Conservation (phyloP, 2,797 vertebrate species). For the Neosilurus hyrtlii region DNA sequence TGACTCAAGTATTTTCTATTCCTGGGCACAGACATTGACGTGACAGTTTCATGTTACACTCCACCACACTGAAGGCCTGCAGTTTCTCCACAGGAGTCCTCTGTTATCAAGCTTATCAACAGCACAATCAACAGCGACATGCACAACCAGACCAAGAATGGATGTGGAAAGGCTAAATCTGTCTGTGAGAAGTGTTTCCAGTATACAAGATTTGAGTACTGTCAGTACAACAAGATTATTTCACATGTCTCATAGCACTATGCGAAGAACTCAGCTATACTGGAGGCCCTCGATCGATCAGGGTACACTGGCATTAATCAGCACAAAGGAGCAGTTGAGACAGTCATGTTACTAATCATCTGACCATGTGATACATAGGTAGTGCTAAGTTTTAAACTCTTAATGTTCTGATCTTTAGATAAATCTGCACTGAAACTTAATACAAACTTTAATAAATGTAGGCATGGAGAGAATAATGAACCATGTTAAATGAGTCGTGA, state of each 20-base stretch:
- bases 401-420: not conserved
- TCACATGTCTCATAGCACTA: not conserved
- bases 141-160: not conserved
- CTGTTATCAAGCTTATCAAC: not conserved
- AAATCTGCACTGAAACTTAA: not conserved
- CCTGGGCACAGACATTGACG: not conserved
- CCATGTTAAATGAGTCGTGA: not conserved
- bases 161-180: not conserved
- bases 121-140: not conserved
- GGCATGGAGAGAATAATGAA: not conserved
- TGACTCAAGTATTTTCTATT: not conserved
- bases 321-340: not conserved
- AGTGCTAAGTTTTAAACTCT: not conserved
- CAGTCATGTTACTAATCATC: not conserved
- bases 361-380: too few species aligned
- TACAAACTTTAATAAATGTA: not conserved
- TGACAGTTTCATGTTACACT: conserved; percentile 14
- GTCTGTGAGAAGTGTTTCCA: not conserved
- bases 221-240: not conserved
- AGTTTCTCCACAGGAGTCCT: not conserved
- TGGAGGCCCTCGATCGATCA: not conserved
- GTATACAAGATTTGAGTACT: not conserved
- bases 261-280: not conserved
- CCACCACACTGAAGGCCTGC: not conserved
- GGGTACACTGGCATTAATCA: not conserved